Conservation (phyloP, 23 tunicate genomes). For the Trididemnum clinides region DNA sequence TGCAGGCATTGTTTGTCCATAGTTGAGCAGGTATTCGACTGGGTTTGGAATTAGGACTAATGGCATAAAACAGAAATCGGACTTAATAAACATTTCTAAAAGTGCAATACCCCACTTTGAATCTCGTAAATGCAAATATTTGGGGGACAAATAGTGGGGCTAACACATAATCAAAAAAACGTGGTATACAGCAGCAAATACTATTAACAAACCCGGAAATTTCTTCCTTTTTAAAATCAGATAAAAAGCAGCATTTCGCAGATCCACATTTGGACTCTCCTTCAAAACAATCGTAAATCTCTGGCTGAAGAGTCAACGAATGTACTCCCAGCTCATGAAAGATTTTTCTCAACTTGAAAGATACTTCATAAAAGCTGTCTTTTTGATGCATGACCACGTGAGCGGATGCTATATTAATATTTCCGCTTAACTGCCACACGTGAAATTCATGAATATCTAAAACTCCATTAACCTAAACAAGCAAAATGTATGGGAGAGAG, state of each 20-base stretch:
- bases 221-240: neutral
- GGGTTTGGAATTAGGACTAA: too few species aligned
- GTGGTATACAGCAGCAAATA: neutral
- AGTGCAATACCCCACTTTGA: too few species aligned
- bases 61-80: too few species aligned
- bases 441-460: slow-evolving; percentile 48
- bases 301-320: slow-evolving; percentile 60
- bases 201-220: neutral
- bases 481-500: too few species aligned
- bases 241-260: neutral
- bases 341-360: slow-evolving; percentile 34
- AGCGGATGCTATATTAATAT: slow-evolving; percentile 55
- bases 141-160: too few species aligned
- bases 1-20: too few species aligned
- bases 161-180: too few species aligned
- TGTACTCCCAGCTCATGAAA: slow-evolving; percentile 62
- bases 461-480: slow-evolving; percentile 46
- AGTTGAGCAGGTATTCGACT: too few species aligned
- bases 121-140: too few species aligned
- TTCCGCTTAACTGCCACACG: slow-evolving; percentile 62
- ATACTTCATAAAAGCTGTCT: slow-evolving; percentile 18
- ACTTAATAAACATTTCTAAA: too few species aligned
- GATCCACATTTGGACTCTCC: slow-evolving; percentile 18
- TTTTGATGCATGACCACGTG: slow-evolving; percentile 43
- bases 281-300: slow-evolving; percentile 30